phyloP scores from a whole-genome alignment of 1,140 invertebrate species.

The Drosophila elegans region DNA sequence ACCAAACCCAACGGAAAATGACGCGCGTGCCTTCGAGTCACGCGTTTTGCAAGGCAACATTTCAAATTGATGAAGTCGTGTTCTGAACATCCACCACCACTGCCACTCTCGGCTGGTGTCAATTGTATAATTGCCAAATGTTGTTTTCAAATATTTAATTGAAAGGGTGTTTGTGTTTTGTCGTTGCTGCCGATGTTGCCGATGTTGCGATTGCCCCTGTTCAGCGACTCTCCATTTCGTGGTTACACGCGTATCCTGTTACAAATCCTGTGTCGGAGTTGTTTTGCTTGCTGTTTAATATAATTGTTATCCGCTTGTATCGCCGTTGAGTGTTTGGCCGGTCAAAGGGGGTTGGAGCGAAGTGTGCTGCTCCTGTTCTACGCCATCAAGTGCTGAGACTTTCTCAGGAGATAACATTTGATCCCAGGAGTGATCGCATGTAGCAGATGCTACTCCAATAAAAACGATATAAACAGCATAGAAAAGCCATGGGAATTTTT shows the following conservation, averaged over 20 bases:
- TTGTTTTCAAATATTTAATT: constrained; percentile 84
- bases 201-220: constrained; percentile 20
- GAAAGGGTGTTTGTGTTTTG: constrained; percentile 83
- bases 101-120: constrained; percentile 60
- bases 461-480: constrained; percentile 8
- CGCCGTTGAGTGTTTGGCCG: constrained; percentile 33
- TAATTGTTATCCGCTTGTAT: constrained; percentile 78
- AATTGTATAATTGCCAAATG: constrained; percentile 84
- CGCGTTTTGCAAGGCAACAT: constrained; percentile 62
- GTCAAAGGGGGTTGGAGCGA: background rate
- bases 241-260: constrained; percentile 85
- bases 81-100: constrained; percentile 3
- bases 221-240: constrained; percentile 50
- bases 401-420: constrained; percentile 43
- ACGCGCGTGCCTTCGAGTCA: constrained; percentile 71
- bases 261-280: constrained; percentile 80
- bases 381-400: constrained; percentile 62
- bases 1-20: constrained; percentile 51
- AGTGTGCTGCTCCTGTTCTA: constrained; percentile 14
- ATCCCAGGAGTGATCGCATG: constrained; percentile 7
- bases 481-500: constrained; percentile 19
- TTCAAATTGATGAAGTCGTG: constrained; percentile 84
- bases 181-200: constrained; percentile 32
- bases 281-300: constrained; percentile 79
- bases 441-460: constrained; percentile 47